Percentiles rank a stretch among this genome's conserved stretches.
Evolutionary conservation across 2,797 vertebrate species (phyloP).

Genomic region (Gadopsis bispinosus): DNA sequence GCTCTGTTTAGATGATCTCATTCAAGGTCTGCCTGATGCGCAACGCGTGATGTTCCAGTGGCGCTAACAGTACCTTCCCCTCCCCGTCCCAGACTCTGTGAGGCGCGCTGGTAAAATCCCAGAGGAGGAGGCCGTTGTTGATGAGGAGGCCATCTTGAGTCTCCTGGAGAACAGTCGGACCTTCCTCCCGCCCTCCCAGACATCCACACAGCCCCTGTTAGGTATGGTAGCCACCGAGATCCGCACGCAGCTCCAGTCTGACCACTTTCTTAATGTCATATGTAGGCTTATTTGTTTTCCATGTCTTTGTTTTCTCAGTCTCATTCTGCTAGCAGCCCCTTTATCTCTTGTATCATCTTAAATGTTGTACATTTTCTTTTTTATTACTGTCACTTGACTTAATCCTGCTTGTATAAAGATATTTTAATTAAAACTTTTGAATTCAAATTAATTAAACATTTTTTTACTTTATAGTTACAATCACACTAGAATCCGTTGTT

Average conservation of each 20-base stretch:
- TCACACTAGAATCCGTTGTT: background rate
- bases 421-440: too few species aligned
- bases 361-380: background rate
- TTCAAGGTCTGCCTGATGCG: background rate
- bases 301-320: background rate
- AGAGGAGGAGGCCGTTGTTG: constrained; percentile 92
- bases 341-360: background rate
- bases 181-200: constrained; percentile 91
- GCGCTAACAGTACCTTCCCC: constrained; percentile 5
- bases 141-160: constrained; percentile 96
- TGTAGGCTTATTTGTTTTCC: background rate
- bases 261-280: background rate
- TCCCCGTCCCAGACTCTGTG: constrained; percentile 47
- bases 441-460: too few species aligned
- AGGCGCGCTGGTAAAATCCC: constrained; percentile 59
- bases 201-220: constrained; percentile 87
- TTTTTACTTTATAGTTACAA: background rate
- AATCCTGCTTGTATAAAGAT: background rate
- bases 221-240: constrained; percentile 70
- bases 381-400: background rate
- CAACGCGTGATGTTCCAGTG: background rate
- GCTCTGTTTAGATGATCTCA: constrained; percentile 1
- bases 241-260: background rate
- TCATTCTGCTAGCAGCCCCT: background rate
- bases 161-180: constrained; percentile 95